Evolutionary conservation across 2,888 invertebrate genomes (phyloP), one percentile per base, ranked within the genome.

Genomic region (Odontocerum albicorne): DNA sequence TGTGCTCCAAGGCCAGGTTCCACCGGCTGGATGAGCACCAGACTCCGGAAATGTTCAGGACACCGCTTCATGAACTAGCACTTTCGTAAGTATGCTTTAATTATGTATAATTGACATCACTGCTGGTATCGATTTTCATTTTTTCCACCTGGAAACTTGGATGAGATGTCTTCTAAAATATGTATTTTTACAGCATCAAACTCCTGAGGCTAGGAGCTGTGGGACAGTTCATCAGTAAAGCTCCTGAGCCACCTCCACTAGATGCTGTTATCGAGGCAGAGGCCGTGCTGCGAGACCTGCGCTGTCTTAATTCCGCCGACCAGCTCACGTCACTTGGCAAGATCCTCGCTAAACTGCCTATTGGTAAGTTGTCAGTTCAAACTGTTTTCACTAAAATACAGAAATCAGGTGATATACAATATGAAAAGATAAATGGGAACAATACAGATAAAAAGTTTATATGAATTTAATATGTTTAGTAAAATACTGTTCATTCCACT

Each of bases 221-320:
- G 66, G 93, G 94, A 0, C 91, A 91, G 70, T 99, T 99, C 74
- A 78, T 99, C 55, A 92, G 94, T 16, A 97, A 97, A 72, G 92
- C 92, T 0, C 88, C 97, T 16, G 96, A 98, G 69, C 96, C 97
- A 0, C 98, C 98, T 32, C 97, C 97, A 12, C 82, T 97, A 60
- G 98, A 98, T 74, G 96, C 97, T 20, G 96, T 99, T 10, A 96
- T 98, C 64, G 98, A 98, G 70, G 97, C 98, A 0, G 96, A 97
- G 75, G 95, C 92, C 0, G 55, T 84, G 62, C 67, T 87, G 63
- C 68, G 84, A 66, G 96, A 96, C 66, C 88, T 97, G 84, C 91
- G 92, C 66, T 98, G 97, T 63, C 75, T 99, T 63, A 96, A 97
- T 71, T 69, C 71, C 0, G 82, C 85, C 59, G 93, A 96, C 69